Evolutionary conservation across 2,888 invertebrate species (phyloP).

Genomic region (Conchocele bisecta): DNA sequence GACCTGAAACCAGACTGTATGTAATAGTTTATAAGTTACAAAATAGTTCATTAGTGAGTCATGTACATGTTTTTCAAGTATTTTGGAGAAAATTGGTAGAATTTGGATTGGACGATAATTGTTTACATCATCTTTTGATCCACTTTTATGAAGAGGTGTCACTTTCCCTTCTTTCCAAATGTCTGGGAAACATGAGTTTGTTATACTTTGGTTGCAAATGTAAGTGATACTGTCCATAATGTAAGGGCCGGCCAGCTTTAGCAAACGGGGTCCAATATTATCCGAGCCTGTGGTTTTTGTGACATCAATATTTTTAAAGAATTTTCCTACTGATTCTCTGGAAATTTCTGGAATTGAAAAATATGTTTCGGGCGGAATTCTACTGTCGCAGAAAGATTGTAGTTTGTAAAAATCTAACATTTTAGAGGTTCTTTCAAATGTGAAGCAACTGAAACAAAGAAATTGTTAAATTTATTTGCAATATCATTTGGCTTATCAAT

Average conservation of each 20-base stretch:
- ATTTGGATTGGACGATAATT: background rate
- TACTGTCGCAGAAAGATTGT: background rate
- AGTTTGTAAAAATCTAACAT: background rate
- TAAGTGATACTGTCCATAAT: background rate
- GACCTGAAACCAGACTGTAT: constrained; percentile 1
- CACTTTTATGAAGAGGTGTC: background rate
- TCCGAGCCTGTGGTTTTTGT: background rate
- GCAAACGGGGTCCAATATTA: background rate
- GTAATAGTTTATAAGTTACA: background rate
- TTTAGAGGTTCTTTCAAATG: background rate
- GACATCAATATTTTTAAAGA: background rate
- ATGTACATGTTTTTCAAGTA: constrained; percentile 9
- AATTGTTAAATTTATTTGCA: background rate
- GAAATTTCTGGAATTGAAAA: background rate
- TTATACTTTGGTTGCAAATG: constrained; percentile 1
- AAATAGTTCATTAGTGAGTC: background rate
- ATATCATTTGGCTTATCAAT: background rate
- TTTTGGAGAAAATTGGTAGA: background rate
- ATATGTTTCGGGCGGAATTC: background rate
- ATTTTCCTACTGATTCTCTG: background rate
- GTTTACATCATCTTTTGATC: background rate
- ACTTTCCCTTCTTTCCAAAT: constrained; percentile 6
- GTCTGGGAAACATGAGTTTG: background rate
- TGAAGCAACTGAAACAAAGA: background rate
- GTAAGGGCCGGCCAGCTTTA: background rate